Percentiles rank a stretch among this genome's conserved stretches.
Conservation (phyloP, 2,888 invertebrate species). For the Labia minor region DNA sequence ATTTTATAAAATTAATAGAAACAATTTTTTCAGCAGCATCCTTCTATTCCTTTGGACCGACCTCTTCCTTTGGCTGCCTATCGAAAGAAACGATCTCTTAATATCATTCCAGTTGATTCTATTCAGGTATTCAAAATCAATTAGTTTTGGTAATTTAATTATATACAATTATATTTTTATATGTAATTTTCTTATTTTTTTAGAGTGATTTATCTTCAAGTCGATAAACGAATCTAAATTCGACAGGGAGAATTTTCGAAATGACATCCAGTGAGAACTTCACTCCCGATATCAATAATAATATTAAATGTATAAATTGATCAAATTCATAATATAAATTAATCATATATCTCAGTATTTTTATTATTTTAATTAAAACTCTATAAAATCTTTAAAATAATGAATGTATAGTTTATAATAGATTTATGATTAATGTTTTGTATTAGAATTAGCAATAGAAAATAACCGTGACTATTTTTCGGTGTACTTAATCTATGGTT, state of each 20-base stretch:
- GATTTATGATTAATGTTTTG: background rate
- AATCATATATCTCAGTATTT: background rate
- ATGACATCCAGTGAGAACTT: background rate
- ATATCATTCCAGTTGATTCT: background rate
- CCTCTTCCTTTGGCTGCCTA: background rate
- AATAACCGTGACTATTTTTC: background rate
- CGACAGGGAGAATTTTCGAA: background rate
- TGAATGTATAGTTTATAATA: background rate
- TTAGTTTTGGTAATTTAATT: no score
- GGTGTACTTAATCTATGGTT: no score
- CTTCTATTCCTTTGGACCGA: background rate
- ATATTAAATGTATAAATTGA: background rate
- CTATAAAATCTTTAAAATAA: background rate
- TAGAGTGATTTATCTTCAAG: background rate
- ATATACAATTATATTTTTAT: no score
- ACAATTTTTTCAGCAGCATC: no score
- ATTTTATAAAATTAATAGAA: no score
- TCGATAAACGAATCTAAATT: background rate
- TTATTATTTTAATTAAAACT: background rate
- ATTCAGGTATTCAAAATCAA: background rate
- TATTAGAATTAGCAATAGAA: conserved; percentile 13
- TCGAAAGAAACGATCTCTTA: background rate
- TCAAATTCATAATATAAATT: background rate
- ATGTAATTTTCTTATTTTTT: background rate
- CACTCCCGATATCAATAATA: background rate